Conservation (phyloP, 1,140 invertebrate species). For the Cheumatopsyche charites region DNA sequence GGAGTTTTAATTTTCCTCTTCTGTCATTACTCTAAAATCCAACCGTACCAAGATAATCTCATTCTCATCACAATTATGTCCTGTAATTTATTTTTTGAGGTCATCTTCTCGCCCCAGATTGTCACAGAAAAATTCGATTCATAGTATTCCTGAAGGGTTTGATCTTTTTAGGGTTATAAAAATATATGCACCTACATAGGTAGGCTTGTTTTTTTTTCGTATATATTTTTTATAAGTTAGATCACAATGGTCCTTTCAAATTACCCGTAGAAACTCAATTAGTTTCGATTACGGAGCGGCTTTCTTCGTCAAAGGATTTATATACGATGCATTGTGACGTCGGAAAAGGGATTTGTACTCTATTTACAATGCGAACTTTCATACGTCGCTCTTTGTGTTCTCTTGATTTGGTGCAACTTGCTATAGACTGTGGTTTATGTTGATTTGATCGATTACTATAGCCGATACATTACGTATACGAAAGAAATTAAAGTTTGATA, state of each 20-base stretch:
- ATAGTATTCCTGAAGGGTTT: no score
- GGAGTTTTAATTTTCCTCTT: slow-evolving; percentile 42
- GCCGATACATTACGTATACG: no score
- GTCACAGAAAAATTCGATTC: not conserved
- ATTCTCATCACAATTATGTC: slow-evolving; percentile 22
- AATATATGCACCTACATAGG: not conserved
- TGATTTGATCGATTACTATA: no score
- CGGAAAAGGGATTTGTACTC: not conserved
- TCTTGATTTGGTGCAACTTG: no score
- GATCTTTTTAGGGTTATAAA: no score
- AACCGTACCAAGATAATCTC: slow-evolving; percentile 18
- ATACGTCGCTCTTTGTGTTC: no score
- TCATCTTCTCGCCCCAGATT: not conserved
- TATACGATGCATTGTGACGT: not conserved
- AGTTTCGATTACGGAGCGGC: slow-evolving; percentile 34
- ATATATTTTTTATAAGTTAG: not conserved
- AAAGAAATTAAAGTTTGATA: no score
- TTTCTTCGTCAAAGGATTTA: slow-evolving; percentile 24
- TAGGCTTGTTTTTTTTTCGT: not conserved
- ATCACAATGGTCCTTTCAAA: slow-evolving; percentile 25
- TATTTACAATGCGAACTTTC: not conserved
- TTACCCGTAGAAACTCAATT: slow-evolving; percentile 30
- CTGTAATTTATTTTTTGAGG: not conserved
- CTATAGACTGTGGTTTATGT: no score
- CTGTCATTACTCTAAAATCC: slow-evolving; percentile 38